These are phyloP conservation scores for Hycleus phaleratus DNA, from an alignment of 1,140 invertebrate species.

Conservation along the genomic window DNA sequence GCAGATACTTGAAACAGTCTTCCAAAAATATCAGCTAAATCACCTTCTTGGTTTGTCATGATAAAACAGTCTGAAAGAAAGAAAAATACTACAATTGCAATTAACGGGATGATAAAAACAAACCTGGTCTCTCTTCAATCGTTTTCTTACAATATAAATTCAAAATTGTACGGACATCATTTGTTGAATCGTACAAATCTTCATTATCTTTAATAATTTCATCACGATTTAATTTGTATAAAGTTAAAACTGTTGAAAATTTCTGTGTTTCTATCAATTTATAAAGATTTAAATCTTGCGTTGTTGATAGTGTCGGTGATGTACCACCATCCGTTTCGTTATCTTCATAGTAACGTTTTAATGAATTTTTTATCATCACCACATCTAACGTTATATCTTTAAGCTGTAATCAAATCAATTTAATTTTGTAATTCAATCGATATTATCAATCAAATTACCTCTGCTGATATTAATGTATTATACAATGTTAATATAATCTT, in stretches of 20 bases:
- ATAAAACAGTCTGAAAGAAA: slow-evolving; percentile 36
- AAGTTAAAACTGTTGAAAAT: slow-evolving; percentile 56
- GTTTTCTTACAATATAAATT: slow-evolving; percentile 64
- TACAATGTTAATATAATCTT: slow-evolving; percentile 72
- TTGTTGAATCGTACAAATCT: slow-evolving; percentile 47
- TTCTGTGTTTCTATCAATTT: slow-evolving; percentile 56
- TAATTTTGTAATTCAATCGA: no score
- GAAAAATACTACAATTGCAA: neutral
- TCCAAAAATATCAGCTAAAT: slow-evolving; percentile 55
- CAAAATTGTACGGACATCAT: slow-evolving; percentile 60
- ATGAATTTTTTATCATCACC: slow-evolving; percentile 44
- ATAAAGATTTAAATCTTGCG: slow-evolving; percentile 44
- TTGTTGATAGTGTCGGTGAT: slow-evolving; percentile 39
- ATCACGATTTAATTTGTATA: slow-evolving; percentile 52
- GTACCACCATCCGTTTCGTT: slow-evolving; percentile 51
- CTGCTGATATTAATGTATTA: slow-evolving; percentile 45
- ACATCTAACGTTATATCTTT: slow-evolving; percentile 52
- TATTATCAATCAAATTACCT: slow-evolving; percentile 31
- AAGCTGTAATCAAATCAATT: slow-evolving; percentile 37
- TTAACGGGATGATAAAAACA: neutral
- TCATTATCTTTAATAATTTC: slow-evolving; percentile 55
- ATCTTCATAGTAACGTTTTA: slow-evolving; percentile 49
- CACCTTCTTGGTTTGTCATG: slow-evolving; percentile 42
- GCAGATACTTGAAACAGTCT: slow-evolving; percentile 56
- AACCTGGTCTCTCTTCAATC: slow-evolving; percentile 60